A percentile compares a stretch with the other conserved stretches of the same genome.
Conservation (phyloP, 2,888 invertebrate species). For the Galerucella pusilla region DNA sequence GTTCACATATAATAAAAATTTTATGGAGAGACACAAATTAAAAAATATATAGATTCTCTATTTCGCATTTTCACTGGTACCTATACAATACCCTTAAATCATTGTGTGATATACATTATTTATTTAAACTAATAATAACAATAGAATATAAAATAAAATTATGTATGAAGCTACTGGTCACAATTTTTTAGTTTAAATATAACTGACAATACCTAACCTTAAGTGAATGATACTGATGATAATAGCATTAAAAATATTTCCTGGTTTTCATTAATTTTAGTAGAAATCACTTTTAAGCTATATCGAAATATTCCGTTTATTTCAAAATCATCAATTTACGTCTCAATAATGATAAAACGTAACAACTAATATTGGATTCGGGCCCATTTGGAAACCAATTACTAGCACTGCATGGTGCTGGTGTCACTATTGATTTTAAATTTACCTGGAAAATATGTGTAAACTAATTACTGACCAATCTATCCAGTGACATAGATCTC, state of each 20-base stretch:
- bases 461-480: conserved; percentile 6
- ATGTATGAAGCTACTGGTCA: too few relatives aligned
- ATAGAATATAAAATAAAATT: too few relatives aligned
- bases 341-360: conserved; percentile 5
- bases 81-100: too few relatives aligned
- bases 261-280: background rate
- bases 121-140: background rate
- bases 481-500: conserved; percentile 5
- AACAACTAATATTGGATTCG: conserved; percentile 6
- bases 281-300: background rate
- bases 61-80: too few relatives aligned
- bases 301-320: conserved; percentile 6
- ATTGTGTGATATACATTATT: too few relatives aligned
- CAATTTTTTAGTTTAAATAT: too few relatives aligned
- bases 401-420: conserved; percentile 9
- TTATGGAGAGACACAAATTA: too few relatives aligned
- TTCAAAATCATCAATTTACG: conserved; percentile 9
- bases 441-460: background rate
- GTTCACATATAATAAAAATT: too few relatives aligned
- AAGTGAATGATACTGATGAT: background rate
- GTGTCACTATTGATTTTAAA: conserved; percentile 6
- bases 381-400: conserved; percentile 8
- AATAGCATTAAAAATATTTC: background rate
- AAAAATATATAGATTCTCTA: too few relatives aligned
- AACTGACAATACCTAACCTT: background rate